These are phyloP conservation scores for Caenorhabditis sp. DNA, from an alignment of 2,888 invertebrate species.

Conservation along the genomic window DNA sequence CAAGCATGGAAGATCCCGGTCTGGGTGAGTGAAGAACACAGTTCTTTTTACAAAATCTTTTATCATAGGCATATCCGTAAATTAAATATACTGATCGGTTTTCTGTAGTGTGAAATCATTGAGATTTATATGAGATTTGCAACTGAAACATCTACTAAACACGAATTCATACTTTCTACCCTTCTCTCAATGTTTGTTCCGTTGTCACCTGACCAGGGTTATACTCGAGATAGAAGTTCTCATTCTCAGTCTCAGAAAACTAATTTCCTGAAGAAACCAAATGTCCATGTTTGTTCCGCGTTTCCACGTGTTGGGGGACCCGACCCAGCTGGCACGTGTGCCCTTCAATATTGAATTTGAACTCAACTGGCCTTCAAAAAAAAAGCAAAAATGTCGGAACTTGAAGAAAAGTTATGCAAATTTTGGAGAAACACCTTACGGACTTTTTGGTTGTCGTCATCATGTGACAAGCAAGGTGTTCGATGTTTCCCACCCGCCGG, in stretches of 20 bases:
- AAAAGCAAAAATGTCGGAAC: not conserved
- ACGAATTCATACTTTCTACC: not conserved
- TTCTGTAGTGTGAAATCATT: too few relatives aligned
- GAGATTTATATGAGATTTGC: too few relatives aligned
- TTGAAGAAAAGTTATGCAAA: slow-evolving; percentile 5
- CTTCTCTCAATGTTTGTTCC: not conserved
- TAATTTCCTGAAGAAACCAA: slow-evolving; percentile 3
- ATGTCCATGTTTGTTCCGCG: slow-evolving; percentile 21
- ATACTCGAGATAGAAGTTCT: not conserved
- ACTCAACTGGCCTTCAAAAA: not conserved
- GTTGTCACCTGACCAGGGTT: not conserved
- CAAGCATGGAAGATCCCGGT: slow-evolving; percentile 27
- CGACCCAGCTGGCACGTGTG: not conserved
- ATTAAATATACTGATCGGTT: too few relatives aligned
- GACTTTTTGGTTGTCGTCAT: slow-evolving; percentile 1
- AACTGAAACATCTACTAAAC: too few relatives aligned
- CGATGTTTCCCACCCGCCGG: not conserved
- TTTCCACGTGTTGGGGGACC: slow-evolving; percentile 7
- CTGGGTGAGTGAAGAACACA: slow-evolving; percentile 29
- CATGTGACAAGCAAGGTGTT: not conserved
- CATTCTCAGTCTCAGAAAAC: not conserved
- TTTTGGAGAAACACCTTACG: not conserved
- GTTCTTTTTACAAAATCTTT: too few relatives aligned
- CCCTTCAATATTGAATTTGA: not conserved
- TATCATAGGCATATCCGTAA: too few relatives aligned